Percentiles rank a stretch among this genome's conserved stretches.
Conservation (phyloP, 2,113 vertebrate genomes). For the Ceyx cyanopectus region DNA sequence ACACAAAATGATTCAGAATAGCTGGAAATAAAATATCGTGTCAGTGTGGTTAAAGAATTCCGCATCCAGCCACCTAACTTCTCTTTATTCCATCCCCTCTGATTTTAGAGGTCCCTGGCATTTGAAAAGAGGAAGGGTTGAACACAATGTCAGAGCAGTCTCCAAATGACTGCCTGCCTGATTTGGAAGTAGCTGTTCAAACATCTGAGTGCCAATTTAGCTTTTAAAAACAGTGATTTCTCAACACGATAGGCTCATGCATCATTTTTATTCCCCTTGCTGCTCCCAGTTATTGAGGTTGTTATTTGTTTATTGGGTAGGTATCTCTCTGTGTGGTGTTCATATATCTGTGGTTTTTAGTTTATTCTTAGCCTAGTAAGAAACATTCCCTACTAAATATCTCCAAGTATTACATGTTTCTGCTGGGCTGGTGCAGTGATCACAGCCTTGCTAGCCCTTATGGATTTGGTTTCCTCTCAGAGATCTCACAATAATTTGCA, state of each 20-base stretch:
- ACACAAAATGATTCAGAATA: neutral
- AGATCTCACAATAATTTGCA: neutral
- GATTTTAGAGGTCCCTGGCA: neutral
- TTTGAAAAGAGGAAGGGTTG: neutral
- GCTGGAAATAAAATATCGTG: neutral
- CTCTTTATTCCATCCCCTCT: neutral
- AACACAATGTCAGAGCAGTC: neutral
- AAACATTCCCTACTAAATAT: neutral
- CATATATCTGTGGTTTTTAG: neutral
- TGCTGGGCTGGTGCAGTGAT: neutral
- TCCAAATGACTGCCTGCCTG: neutral
- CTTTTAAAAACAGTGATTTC: neutral
- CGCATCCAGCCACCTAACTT: neutral
- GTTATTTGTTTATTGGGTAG: neutral
- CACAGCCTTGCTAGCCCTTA: neutral
- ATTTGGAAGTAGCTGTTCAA: neutral
- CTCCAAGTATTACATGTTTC: neutral
- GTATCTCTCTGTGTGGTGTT: neutral
- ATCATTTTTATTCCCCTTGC: neutral
- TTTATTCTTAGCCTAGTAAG: neutral
- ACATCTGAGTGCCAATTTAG: neutral
- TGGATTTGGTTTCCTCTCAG: neutral
- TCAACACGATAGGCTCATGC: neutral
- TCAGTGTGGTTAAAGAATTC: neutral
- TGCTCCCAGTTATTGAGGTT: neutral